Evolutionary conservation across 2,113 vertebrate genomes (phyloP), one percentile per base, ranked within the genome.

Genomic region (Brienomyrus brachyistius): DNA sequence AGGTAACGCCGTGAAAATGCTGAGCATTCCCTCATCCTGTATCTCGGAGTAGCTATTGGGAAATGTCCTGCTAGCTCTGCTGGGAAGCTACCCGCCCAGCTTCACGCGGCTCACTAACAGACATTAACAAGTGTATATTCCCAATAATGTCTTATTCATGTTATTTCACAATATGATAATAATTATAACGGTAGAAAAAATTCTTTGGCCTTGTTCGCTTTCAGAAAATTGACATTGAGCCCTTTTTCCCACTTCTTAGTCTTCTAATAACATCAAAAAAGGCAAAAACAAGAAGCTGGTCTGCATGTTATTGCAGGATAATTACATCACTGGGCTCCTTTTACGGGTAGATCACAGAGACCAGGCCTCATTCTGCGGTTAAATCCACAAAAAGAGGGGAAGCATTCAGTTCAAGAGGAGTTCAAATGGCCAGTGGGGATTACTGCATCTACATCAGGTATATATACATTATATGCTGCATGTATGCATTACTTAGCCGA

Each of bases 301-400:
- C 74, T 43, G 74, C 74, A 40, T 80, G 74, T 80, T 80, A 80
- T 80, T 80, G 74, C 74, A 80, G 74, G 74, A 15, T 80, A 80
- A 80, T 80, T 43, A 80, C 74, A 80, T 80, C 74, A 80, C 35
- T 80, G 74, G 74, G 74, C 74, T 80, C 74, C 35, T 35, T 80
- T 80, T 80, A 80, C 15, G 74, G 74, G 35, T 19, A 80, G 35
- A 43, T 80, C 74, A 80, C 74, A 80, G 35, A 80, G 35, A 80
- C 35, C 74, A 80, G 74, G 35, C 35, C 35, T 80, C 74, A 43
- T 35, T 80, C 35, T 80, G 74, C 7, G 74, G 31, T 80, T 80
- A 80, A 43, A 80, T 43, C 74, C 31, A 43, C 74, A 80, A 80
- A 80, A 80, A 80, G 74, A 5, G 70, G 27, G 31, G 15, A 80